A percentile compares a stretch with the other conserved stretches of the same genome.
Conservation (phyloP, 2,888 invertebrate species). For the Scelioninae gen. 1 region DNA sequence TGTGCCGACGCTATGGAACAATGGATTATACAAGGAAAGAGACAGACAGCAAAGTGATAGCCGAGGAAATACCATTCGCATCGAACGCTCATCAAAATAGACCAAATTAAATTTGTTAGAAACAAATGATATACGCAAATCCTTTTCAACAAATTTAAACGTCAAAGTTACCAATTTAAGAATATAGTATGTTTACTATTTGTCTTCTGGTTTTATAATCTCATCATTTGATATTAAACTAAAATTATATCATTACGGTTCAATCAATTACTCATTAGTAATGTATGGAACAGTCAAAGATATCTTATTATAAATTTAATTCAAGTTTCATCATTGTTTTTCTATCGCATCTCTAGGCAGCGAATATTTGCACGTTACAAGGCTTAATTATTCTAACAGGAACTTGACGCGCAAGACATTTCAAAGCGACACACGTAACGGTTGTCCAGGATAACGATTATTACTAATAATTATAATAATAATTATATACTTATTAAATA, state of each 20-base stretch:
- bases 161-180: too few relatives aligned
- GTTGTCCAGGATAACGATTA: slow-evolving; percentile 29
- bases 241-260: too few relatives aligned
- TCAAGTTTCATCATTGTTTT: background rate
- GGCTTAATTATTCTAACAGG: slow-evolving; percentile 33
- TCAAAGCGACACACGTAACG: slow-evolving; percentile 30
- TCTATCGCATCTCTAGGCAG: background rate
- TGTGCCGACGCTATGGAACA: slow-evolving; percentile 37
- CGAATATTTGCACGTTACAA: slow-evolving; percentile 1
- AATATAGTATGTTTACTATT: too few relatives aligned
- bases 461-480: slow-evolving; percentile 42
- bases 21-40: slow-evolving; percentile 53
- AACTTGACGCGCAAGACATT: slow-evolving; percentile 26
- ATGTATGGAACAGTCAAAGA: too few relatives aligned
- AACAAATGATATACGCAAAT: slow-evolving; percentile 35
- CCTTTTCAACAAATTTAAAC: background rate
- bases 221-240: too few relatives aligned
- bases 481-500: slow-evolving; percentile 41
- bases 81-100: slow-evolving; percentile 30
- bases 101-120: slow-evolving; percentile 37
- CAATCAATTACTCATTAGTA: too few relatives aligned
- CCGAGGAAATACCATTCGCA: slow-evolving; percentile 55
- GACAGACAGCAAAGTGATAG: slow-evolving; percentile 44
- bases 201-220: too few relatives aligned
- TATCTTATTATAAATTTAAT: too few relatives aligned